Evolutionary conservation across 2,888 invertebrate genomes (phyloP), one percentile per base, ranked within the genome.

Genomic region (Euspilapteryx auroguttella): DNA sequence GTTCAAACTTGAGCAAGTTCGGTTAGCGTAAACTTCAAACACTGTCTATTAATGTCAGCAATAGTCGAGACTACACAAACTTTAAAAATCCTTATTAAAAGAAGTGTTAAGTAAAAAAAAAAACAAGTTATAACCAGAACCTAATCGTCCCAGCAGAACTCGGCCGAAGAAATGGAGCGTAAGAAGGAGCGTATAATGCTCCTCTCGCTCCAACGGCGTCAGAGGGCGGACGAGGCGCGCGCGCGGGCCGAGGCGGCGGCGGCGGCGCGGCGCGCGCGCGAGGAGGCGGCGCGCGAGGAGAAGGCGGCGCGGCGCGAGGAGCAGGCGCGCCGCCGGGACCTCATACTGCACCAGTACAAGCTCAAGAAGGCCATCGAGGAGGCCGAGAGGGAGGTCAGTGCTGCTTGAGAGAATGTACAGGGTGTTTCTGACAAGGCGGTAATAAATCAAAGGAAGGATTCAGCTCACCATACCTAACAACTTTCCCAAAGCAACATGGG

Each of bases 161-260:
- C 86, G 5, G 82, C 90, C 30, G 89, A 93, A 42, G 94, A 94
- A 65, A 92, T 94, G 89, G 92, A 93, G 61, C 84, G 86, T 36
- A 94, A 89, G 55, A 95, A 94, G 54, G 94, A 95, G 57, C 85
- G 86, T 42, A 90, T 97, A 34, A 87, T 95, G 83, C 66, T 94
- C 58, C 76, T 90, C 48, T 94, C 95, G 8, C 71, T 94, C 44
- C 93, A 93, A 59, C 80, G 97, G 47, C 86, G 91, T 42, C 93
- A 94, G 55, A 88, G 93, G 39, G 92, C 91, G 44, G 96, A 96
- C 57, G 90, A 89, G 61, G 83, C 87, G 33, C 86, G 90, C 37
- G 85, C 86, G 38, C 80, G 86, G 21, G 91, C 93, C 47, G 95
- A 96, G 57, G 83, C 83, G 31, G 90, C 92, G 45, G 79, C 85